Conservation (phyloP, 2,113 vertebrate species). For the Grantiella picta region DNA sequence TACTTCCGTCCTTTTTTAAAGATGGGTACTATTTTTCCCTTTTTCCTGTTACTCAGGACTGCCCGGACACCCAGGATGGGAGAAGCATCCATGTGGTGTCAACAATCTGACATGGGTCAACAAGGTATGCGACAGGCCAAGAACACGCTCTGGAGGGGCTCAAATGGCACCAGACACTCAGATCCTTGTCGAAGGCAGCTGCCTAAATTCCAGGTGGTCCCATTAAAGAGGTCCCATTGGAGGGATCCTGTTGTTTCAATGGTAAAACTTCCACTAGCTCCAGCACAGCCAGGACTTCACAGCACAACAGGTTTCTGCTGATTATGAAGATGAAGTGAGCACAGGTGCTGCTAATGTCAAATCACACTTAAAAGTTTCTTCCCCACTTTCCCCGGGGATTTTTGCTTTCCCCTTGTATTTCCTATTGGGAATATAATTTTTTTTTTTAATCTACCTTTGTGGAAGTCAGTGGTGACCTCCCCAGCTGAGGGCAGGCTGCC, state of each 20-base stretch:
- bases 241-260: neutral
- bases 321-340: neutral
- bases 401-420: neutral
- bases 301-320: neutral
- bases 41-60: neutral
- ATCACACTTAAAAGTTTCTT: neutral
- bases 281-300: neutral
- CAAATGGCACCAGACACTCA: neutral
- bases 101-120: accelerated
- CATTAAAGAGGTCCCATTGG: neutral
- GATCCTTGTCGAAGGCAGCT: neutral
- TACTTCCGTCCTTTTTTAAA: neutral
- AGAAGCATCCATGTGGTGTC: neutral
- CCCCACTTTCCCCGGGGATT: neutral
- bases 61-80: neutral
- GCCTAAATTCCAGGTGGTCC: neutral
- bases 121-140: neutral
- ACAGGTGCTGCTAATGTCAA: neutral
- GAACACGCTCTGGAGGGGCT: neutral
- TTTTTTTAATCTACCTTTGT: neutral
- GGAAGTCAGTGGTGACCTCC: neutral
- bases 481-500: neutral
- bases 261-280: neutral
- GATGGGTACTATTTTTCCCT: neutral
- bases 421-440: neutral